Conservation (phyloP, 1,140 invertebrate genomes). For the Drosophila parabipectinata region DNA sequence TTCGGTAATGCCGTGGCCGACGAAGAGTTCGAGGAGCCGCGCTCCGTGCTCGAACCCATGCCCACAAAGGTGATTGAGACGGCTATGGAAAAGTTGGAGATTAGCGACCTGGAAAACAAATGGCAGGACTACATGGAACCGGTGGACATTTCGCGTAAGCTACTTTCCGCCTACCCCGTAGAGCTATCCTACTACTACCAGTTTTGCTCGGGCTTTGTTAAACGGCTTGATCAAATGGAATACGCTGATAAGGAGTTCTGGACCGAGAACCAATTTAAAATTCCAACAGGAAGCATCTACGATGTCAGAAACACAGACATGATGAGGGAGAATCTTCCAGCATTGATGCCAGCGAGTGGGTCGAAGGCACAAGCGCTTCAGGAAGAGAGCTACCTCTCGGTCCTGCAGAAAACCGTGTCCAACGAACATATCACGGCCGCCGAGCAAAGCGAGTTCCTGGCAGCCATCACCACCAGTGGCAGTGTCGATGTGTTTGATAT, state of each 20-base stretch:
- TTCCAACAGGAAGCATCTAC: constrained; percentile 47
- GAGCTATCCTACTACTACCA: constrained; percentile 88
- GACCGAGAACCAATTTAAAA: constrained; percentile 62
- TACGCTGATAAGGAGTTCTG: constrained; percentile 49
- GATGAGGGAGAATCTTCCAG: constrained; percentile 4
- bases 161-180: constrained; percentile 86
- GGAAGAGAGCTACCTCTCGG: constrained; percentile 16
- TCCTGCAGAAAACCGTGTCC: constrained; percentile 48
- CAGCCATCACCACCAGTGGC: constrained; percentile 89
- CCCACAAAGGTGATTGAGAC: constrained; percentile 45
- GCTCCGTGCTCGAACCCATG: constrained; percentile 55
- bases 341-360: constrained; percentile 17
- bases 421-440: constrained; percentile 45
- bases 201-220: constrained; percentile 39
- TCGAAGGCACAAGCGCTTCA: not conserved
- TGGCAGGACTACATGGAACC: constrained; percentile 88
- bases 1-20: constrained; percentile 61
- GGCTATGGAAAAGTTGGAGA: constrained; percentile 29
- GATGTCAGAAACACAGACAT: not conserved
- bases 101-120: constrained; percentile 45
- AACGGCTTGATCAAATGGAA: constrained; percentile 46
- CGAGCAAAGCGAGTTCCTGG: constrained; percentile 84
- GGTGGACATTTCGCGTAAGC: constrained; percentile 86
- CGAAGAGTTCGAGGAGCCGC: constrained; percentile 40
- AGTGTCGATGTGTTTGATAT: constrained; percentile 92